Conservation (phyloP, 2,797 vertebrate species). For the Leuciscus waleckii region DNA sequence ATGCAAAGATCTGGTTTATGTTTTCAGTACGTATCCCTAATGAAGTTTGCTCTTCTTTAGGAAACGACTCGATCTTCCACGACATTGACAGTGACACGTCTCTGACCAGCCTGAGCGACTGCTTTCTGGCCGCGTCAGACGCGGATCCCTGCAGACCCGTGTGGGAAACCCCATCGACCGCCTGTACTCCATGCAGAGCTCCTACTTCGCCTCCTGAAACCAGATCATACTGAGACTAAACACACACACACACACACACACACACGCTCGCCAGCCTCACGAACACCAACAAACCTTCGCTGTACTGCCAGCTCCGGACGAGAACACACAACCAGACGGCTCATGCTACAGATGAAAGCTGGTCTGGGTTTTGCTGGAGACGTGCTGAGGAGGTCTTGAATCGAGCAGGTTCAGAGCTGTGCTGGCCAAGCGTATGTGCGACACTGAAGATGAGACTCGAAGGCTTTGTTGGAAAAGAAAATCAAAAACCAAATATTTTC, state of each 20-base stretch:
- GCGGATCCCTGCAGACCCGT: conserved; percentile 84
- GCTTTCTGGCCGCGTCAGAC: conserved; percentile 87
- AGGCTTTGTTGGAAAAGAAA: not conserved
- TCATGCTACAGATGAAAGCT: not conserved
- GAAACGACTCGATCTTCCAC: conserved; percentile 90
- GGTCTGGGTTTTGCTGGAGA: not conserved
- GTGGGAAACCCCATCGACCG: conserved; percentile 91
- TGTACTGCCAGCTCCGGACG: not conserved
- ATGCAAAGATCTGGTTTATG: not conserved
- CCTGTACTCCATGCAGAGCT: conserved; percentile 96
- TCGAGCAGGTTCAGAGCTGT: not conserved
- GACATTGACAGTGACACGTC: conserved; percentile 94
- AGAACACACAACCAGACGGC: not conserved
- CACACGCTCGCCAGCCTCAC: not conserved
- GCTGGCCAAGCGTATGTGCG: not conserved
- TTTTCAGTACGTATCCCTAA: not conserved
- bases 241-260: not conserved
- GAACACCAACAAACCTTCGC: not conserved
- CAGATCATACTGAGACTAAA: not conserved
- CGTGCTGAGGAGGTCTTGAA: not conserved
- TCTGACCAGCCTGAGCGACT: conserved; percentile 93
- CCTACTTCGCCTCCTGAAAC: conserved; percentile 92
- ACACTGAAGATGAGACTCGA: not conserved
- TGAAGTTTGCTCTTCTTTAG: conserved; percentile 66
- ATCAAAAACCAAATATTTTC: conserved; percentile 5